Percentiles rank a stretch among this genome's conserved stretches.
Conservation (phyloP, 2,797 vertebrate species). For the Carcharodon carcharias region DNA sequence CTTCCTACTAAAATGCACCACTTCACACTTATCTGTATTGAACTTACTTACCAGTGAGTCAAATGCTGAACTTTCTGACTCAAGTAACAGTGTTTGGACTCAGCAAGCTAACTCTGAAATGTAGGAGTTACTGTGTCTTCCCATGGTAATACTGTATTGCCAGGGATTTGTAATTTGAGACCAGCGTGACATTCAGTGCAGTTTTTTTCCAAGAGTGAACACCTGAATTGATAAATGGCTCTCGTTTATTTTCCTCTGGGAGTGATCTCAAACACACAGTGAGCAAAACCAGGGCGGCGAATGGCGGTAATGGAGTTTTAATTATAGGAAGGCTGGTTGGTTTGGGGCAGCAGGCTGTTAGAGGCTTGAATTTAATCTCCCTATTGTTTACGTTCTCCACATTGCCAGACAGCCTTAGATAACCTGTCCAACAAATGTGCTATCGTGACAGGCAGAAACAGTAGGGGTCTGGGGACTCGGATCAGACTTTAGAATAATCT, state of each 20-base stretch:
- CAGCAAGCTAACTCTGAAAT: background rate
- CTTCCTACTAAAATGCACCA: background rate
- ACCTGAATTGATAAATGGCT: conserved; percentile 5
- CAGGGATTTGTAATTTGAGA: background rate
- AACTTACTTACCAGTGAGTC: background rate
- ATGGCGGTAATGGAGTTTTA: background rate
- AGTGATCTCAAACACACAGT: background rate
- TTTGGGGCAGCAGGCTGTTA: background rate
- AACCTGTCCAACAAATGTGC: background rate
- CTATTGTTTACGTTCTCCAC: background rate
- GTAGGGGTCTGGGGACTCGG: background rate
- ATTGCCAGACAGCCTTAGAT: background rate
- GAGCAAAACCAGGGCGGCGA: background rate
- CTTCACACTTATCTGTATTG: background rate
- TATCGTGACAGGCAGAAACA: background rate
- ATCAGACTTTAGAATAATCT: background rate
- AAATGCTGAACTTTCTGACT: background rate
- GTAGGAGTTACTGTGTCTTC: background rate
- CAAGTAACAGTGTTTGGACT: background rate
- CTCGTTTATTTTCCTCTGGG: background rate
- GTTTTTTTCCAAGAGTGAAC: background rate
- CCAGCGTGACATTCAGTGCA: background rate
- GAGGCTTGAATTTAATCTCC: background rate
- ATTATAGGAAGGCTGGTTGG: background rate
- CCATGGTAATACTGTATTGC: background rate